Base-by-base conservation (phyloP, 2,888 invertebrate genomes). In the Heliconius sara region DNA sequence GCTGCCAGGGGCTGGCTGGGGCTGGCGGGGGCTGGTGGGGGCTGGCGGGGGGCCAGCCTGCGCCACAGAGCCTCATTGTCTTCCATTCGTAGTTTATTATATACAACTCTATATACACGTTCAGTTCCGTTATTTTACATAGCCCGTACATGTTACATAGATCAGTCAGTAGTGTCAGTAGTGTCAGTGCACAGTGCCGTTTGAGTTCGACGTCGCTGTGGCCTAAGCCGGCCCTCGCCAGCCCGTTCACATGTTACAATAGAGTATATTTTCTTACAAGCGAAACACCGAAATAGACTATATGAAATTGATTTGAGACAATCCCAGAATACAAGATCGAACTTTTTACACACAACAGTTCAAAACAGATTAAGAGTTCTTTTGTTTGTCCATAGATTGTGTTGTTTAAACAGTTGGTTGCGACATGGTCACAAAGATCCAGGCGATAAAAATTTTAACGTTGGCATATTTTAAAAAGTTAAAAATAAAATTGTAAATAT, bases 241-340 rank as follows among this genome's bases (percentile, higher is more conserved):
- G 85, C 84, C 89, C 85, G 86, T 84, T 91, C 91, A 88, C 90
- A 89, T 89, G 91, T 93, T 92, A 93, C 93, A 94, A 92, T 93
- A 95, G 93, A 93, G 88, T 94, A 94, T 95, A 94, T 95, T 95
- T 95, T 94, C 93, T 87, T 95, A 94, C 93, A 90, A 88, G 89
- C 91, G 91, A 91, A 88, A 92, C 89, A 89, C 92, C 90, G 90
- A 91, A 91, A 93, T 94, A 93, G 92, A 92, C 86, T 92, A 94
- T 92, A 93, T 91, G 82, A 91, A 90, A 92, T 94, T 94, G 88
- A 93, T 93, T 95, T 94, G 91, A 91, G 90, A 92, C 94, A 93
- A 95, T 92, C 91, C 95, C 95, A 95, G 95, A 95, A 94, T 95
- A 95, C 95, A 95, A 95, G 95, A 95, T 95, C 95, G 85, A 91